Percentiles rank a stretch among this genome's conserved stretches.
These are phyloP conservation scores for Notolabrus celidotus DNA, from an alignment of 2,797 vertebrate species.

Conservation along the genomic window DNA sequence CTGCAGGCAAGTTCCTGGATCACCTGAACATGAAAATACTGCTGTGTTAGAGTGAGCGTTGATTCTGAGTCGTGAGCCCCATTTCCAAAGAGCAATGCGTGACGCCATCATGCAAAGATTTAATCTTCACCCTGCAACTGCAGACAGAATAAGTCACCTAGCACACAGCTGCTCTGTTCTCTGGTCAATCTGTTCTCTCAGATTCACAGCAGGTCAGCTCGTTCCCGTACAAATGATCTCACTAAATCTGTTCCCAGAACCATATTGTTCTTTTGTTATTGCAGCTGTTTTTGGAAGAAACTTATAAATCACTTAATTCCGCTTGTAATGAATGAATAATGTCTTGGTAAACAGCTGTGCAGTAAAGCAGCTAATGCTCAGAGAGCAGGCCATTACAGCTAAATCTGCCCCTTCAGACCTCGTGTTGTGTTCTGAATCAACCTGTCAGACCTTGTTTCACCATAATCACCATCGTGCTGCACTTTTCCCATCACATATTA, in stretches of 20 bases:
- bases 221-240: not conserved
- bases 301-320: not conserved
- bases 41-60: too few species aligned
- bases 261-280: not conserved
- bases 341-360: conserved; percentile 19
- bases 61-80: too few species aligned
- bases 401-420: conserved; percentile 13
- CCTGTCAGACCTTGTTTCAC: conserved; percentile 1
- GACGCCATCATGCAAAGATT: not conserved
- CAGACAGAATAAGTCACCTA: not conserved
- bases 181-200: not conserved
- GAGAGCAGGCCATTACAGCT: not conserved
- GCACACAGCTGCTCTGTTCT: not conserved
- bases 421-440: conserved; percentile 1
- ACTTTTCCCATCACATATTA: not conserved
- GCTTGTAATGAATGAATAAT: conserved; percentile 13
- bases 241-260: not conserved
- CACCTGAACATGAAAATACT: too few species aligned
- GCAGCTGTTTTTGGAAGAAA: conserved; percentile 8
- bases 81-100: too few species aligned
- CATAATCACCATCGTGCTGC: conserved; percentile 9
- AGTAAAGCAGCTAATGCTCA: conserved; percentile 10
- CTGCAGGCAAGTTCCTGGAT: too few species aligned
- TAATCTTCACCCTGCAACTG: not conserved
- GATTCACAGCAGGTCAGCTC: not conserved